Base-by-base conservation (phyloP, 2,888 invertebrate genomes). In the Strigamia transsilvanica region DNA sequence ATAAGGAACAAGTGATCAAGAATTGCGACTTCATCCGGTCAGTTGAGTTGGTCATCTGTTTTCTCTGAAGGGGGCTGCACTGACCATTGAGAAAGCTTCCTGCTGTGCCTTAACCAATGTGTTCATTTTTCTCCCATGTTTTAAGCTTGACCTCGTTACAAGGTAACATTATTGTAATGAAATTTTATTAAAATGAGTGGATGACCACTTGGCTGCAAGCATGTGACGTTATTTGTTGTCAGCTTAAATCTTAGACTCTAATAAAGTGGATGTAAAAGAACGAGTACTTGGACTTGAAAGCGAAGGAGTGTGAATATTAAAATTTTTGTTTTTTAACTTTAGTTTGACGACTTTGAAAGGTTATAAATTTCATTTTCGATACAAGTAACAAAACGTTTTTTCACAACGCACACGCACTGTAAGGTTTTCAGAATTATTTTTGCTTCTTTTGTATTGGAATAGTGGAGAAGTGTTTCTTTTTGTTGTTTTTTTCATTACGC, bases 31-130 rank as follows among this genome's bases (percentile, higher is more conserved):
- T 21, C 61, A 66, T 66, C 61, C 61, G 61, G 61, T 66, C 61
- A 66, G 61, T 66, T 66, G 61, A 66, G 23, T 66, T 66, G 61
- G 61, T 66, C 61, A 66, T 66, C 61, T 66, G 61, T 66, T 66
- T 66, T 66, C 21, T 66, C 61, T 21, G n/a, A 18, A 66, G 61
- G 61, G 18, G 61, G 61, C 61, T 18, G 61, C 21, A 66, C 23
- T 66, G 61, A 66, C 61, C 61, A 21, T 21, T 66, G 61, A n/a
- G 61, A 21, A 66, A 18, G 21, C 23, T 18, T 23, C 61, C 61
- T 21, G 61, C 61, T 66, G 61, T 21, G 61, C 18, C 23, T 23
- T 66, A 66, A 66, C 61, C 18, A 66, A 66, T 66, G 12, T 66
- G 21, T 23, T 66, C 23, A 23, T 66, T 66, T 66, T 66, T 12